Base-by-base conservation (phyloP, 2,888 invertebrate species). In the Heteromyza rotundicornis region DNA sequence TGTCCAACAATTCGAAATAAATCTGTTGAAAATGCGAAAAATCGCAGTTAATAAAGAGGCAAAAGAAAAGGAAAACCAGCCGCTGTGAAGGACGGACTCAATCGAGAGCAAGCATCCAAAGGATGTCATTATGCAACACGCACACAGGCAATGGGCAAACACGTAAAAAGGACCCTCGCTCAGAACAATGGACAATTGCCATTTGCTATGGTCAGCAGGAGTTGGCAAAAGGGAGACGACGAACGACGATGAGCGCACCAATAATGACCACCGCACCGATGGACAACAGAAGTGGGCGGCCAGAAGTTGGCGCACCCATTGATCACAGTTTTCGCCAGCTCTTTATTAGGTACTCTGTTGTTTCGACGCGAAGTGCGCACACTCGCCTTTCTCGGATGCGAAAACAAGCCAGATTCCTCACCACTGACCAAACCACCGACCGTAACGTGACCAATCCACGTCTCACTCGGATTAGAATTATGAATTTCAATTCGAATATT, bases 161-260 rank as follows among this genome's bases (percentile, higher is more conserved):
- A 2, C 2, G 36, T 22, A 32, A 44, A 62, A 57, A 53, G 57
- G 64, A 44, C 44, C 58, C 57, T 47, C 57, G 12, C 27, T 55
- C 23, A 36, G 52, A 20, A 56, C 16, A 53, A 51, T 16, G 14
- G 20, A 64, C 62, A 64, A 57, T 12, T 27, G 17, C n/a, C 62
- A 60, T 63, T 66, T 57, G 63, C 59, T 57, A 63, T 63, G 66
- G 64, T 64, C 66, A 66, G 63, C 49, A 57, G 47, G 35, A 20
- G 56, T 16, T 10, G 55, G 23, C 24, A 50, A 23, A 17, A 20
- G 12, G 12, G 19, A 57, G 24, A 49, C 40, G n/a, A n/a, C n/a
- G n/a, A n/a, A 24, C 3, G 14, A 8, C 40, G 40, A 7, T 27
- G 27, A 27, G 27, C 27, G 27, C 7, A 59, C 62, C 50, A 59